phyloP scores from a whole-genome alignment of 2,888 invertebrate species.

The Sminthurinus aureus region DNA sequence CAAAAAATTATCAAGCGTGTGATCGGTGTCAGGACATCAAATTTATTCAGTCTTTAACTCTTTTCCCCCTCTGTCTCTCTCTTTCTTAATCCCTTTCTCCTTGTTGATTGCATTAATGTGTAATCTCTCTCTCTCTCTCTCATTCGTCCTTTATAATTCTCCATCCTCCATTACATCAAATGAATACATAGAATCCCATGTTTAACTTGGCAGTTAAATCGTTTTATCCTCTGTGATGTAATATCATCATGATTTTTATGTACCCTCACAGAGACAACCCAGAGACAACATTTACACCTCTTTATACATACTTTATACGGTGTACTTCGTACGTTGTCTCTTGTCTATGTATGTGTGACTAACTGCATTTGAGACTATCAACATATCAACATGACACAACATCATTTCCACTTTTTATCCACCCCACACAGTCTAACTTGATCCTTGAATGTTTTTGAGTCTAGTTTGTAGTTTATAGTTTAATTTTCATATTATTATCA shows the following conservation, averaged over 20 bases:
- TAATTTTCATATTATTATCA: not conserved
- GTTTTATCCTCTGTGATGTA: not conserved
- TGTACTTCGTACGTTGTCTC: no score
- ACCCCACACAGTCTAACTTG: not conserved
- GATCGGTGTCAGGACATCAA: conserved; percentile 48
- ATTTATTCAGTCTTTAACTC: conserved; percentile 36
- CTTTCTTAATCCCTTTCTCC: not conserved
- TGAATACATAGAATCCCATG: not conserved
- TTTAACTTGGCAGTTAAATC: not conserved
- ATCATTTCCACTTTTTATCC: not conserved
- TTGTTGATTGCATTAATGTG: conserved; percentile 5
- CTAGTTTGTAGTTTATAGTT: not conserved
- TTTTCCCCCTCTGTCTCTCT: not conserved
- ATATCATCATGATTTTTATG: not conserved
- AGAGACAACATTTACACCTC: no score
- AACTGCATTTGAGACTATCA: not conserved
- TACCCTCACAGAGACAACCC: not conserved
- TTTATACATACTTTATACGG: no score
- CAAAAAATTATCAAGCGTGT: conserved; percentile 51
- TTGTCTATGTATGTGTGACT: not conserved
- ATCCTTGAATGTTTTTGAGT: not conserved
- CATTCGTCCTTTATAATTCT: not conserved
- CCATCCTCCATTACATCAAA: not conserved
- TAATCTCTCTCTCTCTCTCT: not conserved
- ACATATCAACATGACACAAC: no score